Conservation (phyloP, 2,113 vertebrate genomes). For the Ptychochromis oligacanthus region DNA sequence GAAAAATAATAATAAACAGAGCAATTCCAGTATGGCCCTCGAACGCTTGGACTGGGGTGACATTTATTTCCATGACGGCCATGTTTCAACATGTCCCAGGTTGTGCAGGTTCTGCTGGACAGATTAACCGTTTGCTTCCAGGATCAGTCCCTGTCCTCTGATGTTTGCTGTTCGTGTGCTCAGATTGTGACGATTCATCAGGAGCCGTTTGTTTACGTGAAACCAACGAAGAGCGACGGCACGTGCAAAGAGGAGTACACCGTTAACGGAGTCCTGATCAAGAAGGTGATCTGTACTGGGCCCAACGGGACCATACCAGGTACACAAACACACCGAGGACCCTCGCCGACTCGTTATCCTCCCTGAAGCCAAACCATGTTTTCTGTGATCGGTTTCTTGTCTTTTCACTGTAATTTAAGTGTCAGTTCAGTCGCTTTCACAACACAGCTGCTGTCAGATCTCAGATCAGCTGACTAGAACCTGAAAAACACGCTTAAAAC, state of each 20-base stretch:
- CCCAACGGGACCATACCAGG: constrained; percentile 97
- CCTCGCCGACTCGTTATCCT: neutral
- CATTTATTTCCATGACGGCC: neutral
- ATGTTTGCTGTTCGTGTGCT: neutral
- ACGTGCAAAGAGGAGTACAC: constrained; percentile 93
- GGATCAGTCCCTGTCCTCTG: neutral
- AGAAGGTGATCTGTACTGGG: constrained; percentile 97
- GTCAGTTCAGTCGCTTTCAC: too few relatives aligned
- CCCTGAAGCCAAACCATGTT: neutral
- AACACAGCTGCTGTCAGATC: too few relatives aligned
- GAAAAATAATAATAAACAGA: too few relatives aligned
- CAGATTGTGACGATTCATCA: constrained; percentile 98
- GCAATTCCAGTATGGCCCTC: too few relatives aligned
- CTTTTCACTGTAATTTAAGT: too few relatives aligned
- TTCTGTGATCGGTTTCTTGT: too few relatives aligned
- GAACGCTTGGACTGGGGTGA: neutral
- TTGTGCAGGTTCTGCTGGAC: neutral
- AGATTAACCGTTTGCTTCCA: too few relatives aligned
- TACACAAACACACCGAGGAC: constrained; percentile 56
- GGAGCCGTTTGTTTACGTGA: constrained; percentile 98
- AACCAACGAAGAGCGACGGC: constrained; percentile 89
- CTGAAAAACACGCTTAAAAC: too few relatives aligned
- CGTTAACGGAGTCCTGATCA: constrained; percentile 91
- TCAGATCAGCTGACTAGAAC: too few relatives aligned
- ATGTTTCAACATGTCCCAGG: neutral